Percentiles rank a stretch among this genome's conserved stretches.
Conservation (phyloP, 1,140 invertebrate species). For the Tetraneura akinire region DNA sequence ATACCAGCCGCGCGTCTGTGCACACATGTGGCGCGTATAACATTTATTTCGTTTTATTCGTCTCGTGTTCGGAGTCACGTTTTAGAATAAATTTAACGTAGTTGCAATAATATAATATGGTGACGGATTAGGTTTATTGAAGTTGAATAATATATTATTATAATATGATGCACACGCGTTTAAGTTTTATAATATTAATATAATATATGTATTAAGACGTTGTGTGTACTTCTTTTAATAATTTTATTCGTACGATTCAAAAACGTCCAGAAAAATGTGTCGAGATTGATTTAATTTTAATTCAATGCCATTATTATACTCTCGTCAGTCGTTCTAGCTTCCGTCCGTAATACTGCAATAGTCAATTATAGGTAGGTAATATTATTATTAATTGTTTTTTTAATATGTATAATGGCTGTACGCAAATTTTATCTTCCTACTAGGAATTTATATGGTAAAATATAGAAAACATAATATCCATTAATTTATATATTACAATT, state of each 20-base stretch:
- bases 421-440: no score
- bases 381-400: no score
- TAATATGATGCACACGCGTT: background rate
- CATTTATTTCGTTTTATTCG: slow-evolving; percentile 35
- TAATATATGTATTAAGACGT: no score
- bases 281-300: background rate
- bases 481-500: no score
- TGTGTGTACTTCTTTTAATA: slow-evolving; percentile 2
- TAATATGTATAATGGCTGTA: no score
- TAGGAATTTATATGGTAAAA: no score
- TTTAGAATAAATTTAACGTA: slow-evolving; percentile 10
- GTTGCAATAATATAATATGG: no score
- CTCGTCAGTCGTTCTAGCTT: no score
- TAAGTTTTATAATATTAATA: background rate
- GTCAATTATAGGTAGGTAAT: no score
- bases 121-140: slow-evolving; percentile 32
- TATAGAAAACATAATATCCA: no score
- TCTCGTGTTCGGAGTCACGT: slow-evolving; percentile 27
- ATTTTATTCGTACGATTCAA: background rate
- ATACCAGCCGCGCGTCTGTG: background rate
- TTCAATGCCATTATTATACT: no score
- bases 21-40: background rate
- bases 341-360: no score
- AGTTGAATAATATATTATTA: slow-evolving; percentile 11
- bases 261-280: background rate